These are phyloP conservation scores for Bucco capensis DNA, from an alignment of 2,113 vertebrate species.

Conservation along the genomic window DNA sequence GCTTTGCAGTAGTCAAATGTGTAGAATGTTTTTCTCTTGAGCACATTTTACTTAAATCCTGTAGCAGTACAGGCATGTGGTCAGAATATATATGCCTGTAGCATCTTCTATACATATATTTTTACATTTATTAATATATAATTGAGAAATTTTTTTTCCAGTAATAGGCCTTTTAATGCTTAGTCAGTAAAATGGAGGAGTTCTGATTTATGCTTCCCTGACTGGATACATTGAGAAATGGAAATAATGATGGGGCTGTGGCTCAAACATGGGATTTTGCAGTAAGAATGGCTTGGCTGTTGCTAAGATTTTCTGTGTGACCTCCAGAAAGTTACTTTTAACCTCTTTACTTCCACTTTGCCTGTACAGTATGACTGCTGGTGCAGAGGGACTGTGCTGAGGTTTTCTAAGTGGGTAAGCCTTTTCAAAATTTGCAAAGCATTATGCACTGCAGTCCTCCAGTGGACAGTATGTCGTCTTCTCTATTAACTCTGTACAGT, in stretches of 20 bases:
- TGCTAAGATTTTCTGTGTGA: neutral
- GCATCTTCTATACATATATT: neutral
- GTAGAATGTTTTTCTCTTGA: neutral
- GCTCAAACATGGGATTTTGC: slow-evolving; percentile 1
- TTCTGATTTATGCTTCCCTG: slow-evolving; percentile 3
- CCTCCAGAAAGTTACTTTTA: slow-evolving; percentile 1
- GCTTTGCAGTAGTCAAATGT: neutral
- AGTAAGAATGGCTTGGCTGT: slow-evolving; percentile 20
- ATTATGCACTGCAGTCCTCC: neutral
- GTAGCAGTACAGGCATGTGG: neutral
- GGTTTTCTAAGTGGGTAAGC: neutral
- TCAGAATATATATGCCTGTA: neutral
- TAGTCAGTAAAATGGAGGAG: neutral
- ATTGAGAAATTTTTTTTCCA: neutral
- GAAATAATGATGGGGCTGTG: slow-evolving; percentile 53
- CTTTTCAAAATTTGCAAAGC: neutral
- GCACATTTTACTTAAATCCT: neutral
- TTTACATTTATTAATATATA: neutral
- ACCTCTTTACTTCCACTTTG: neutral
- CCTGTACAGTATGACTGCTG: neutral
- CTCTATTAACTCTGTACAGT: neutral
- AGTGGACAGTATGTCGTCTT: neutral
- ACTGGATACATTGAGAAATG: slow-evolving; percentile 5
- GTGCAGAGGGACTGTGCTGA: neutral
- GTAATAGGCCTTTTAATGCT: neutral